Percentiles rank a stretch among this genome's conserved stretches.
Evolutionary conservation across 2,888 invertebrate genomes (phyloP).

Genomic region (Drosophila acutilabella): DNA sequence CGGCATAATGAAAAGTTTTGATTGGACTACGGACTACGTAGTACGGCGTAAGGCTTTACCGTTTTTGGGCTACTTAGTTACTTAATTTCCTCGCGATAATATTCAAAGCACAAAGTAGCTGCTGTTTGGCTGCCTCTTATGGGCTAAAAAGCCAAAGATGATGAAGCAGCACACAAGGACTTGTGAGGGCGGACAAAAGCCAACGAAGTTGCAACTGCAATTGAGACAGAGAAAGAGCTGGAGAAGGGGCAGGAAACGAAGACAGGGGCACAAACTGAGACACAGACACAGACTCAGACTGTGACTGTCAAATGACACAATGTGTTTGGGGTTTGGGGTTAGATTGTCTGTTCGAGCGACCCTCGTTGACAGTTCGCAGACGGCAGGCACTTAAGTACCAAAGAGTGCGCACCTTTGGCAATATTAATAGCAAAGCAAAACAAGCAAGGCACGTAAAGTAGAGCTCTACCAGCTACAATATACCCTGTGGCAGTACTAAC

Average conservation of each 20-base stretch:
- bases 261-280: slow-evolving; percentile 38
- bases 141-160: slow-evolving; percentile 23
- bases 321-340: slow-evolving; percentile 32
- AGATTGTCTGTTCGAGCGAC: slow-evolving; percentile 34
- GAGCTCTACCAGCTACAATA: not conserved
- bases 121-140: slow-evolving; percentile 1
- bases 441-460: not conserved
- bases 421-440: slow-evolving; percentile 73
- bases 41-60: slow-evolving; percentile 43
- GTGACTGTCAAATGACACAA: slow-evolving; percentile 78
- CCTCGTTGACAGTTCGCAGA: slow-evolving; percentile 78
- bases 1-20: slow-evolving; percentile 73
- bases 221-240: slow-evolving; percentile 11
- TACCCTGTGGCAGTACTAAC: not conserved
- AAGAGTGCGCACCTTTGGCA: slow-evolving; percentile 80
- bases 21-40: slow-evolving; percentile 46
- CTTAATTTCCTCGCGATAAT: slow-evolving; percentile 75
- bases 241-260: slow-evolving; percentile 14
- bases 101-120: slow-evolving; percentile 58
- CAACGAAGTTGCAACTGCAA: slow-evolving; percentile 31
- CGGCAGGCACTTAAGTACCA: slow-evolving; percentile 79
- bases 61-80: slow-evolving; percentile 72
- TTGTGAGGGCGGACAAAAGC: slow-evolving; percentile 23
- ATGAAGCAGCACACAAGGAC: slow-evolving; percentile 18
- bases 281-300: slow-evolving; percentile 20